Evolutionary conservation across 2,113 vertebrate genomes (phyloP).

Genomic region (Thalassarche chlororhynchos): DNA sequence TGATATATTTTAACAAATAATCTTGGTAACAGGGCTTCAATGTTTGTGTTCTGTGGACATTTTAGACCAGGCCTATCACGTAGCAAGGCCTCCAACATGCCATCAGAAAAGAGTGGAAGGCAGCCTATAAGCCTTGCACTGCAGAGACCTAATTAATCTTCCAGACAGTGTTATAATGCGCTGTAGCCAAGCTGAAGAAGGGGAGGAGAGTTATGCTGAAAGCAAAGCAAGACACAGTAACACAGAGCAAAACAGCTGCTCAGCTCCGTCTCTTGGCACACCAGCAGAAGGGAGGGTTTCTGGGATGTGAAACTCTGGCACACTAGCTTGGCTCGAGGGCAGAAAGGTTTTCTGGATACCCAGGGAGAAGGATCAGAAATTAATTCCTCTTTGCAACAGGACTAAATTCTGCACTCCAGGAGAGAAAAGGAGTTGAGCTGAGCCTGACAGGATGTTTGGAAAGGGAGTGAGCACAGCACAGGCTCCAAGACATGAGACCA

Average conservation of each 20-base stretch:
- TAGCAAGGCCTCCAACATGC: not conserved
- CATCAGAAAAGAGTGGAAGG: not conserved
- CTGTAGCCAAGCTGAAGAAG: not conserved
- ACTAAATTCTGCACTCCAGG: not conserved
- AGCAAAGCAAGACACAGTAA: not conserved
- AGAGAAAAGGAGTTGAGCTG: not conserved
- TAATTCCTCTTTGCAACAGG: not conserved
- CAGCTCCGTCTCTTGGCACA: not conserved
- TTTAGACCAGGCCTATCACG: not conserved
- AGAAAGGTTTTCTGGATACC: not conserved
- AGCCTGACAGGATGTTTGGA: not conserved
- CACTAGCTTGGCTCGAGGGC: not conserved
- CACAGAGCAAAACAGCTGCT: not conserved
- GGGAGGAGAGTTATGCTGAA: not conserved
- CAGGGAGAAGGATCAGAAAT: not conserved
- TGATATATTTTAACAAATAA: not conserved
- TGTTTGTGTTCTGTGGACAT: not conserved
- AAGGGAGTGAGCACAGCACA: not conserved
- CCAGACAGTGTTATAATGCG: not conserved
- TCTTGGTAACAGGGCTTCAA: not conserved
- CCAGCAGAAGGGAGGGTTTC: not conserved
- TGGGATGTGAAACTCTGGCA: not conserved
- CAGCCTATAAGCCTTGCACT: not conserved
- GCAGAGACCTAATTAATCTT: not conserved
- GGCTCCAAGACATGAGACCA: not conserved